Percentiles rank a stretch among this genome's conserved stretches.
phyloP scores from a whole-genome alignment of 2,888 invertebrate genomes.

The Athrips mouffetella region DNA sequence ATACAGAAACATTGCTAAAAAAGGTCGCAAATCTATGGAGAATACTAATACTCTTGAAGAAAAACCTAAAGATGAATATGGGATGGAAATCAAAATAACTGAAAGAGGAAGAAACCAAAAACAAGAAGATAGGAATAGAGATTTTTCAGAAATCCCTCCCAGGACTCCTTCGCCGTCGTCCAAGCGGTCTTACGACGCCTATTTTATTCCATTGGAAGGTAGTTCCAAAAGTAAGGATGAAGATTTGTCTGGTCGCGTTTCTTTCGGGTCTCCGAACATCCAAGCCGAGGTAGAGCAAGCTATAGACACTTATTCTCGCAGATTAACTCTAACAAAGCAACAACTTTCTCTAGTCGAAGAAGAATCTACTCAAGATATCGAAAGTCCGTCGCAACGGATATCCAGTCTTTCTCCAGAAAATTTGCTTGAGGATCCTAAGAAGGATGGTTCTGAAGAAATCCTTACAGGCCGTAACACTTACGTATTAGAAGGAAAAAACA shows the following conservation, averaged over 20 bases:
- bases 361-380: conserved; percentile 69
- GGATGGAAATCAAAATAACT: conserved; percentile 61
- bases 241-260: conserved; percentile 42
- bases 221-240: conserved; percentile 33
- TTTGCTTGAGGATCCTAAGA: conserved; percentile 39
- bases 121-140: conserved; percentile 41
- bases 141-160: conserved; percentile 34
- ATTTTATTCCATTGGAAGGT: conserved; percentile 53
- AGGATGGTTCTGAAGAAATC: conserved; percentile 28
- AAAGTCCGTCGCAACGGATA: conserved; percentile 59
- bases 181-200: conserved; percentile 54
- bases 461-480: conserved; percentile 30
- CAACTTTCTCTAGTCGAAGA: conserved; percentile 73
- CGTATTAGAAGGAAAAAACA: conserved; percentile 32
- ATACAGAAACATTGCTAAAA: conserved; percentile 55
- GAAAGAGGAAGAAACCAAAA: conserved; percentile 45
- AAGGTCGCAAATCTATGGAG: conserved; percentile 52
- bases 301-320: conserved; percentile 53
- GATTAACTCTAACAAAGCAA: conserved; percentile 54
- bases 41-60: conserved; percentile 36
- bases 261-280: conserved; percentile 42
- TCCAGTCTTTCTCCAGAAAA: conserved; percentile 55
- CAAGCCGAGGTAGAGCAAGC: conserved; percentile 49
- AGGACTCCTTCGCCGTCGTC: conserved; percentile 45
- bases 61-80: conserved; percentile 44